Conservation (phyloP, 2,888 invertebrate genomes). For the Erebia epiphron region DNA sequence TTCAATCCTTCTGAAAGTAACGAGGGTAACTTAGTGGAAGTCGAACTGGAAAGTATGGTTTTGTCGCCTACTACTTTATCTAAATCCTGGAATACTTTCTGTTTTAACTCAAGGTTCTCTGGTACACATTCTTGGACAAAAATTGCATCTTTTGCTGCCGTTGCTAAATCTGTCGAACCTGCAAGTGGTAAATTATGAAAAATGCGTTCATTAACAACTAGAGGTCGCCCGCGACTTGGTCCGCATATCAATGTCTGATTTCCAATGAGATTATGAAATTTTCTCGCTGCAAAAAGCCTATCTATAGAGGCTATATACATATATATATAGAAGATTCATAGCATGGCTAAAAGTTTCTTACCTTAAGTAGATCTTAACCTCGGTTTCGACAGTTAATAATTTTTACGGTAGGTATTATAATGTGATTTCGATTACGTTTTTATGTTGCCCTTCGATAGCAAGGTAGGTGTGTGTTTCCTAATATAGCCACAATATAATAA, state of each 20-base stretch:
- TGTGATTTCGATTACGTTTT: background rate
- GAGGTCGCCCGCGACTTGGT: too few species aligned
- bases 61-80: conserved; percentile 89
- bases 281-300: too few species aligned
- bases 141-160: conserved; percentile 88
- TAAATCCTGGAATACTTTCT: conserved; percentile 89
- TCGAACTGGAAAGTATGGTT: conserved; percentile 95
- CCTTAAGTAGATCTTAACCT: background rate
- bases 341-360: background rate
- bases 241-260: too few species aligned
- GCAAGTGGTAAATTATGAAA: conserved; percentile 41
- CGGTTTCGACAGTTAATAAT: background rate
- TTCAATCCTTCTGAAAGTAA: conserved; percentile 91
- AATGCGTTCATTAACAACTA: background rate
- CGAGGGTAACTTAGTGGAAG: conserved; percentile 96
- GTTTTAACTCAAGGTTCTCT: conserved; percentile 93
- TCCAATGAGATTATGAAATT: too few species aligned
- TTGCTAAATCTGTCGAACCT: conserved; percentile 86
- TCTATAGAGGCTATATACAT: too few species aligned
- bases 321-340: too few species aligned
- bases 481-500: too few species aligned
- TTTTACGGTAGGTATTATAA: too few species aligned
- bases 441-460: background rate
- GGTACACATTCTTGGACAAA: conserved; percentile 97
- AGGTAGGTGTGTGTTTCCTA: background rate